phyloP scores from a whole-genome alignment of 2,888 invertebrate species.

The Drosophila melanocephala region DNA sequence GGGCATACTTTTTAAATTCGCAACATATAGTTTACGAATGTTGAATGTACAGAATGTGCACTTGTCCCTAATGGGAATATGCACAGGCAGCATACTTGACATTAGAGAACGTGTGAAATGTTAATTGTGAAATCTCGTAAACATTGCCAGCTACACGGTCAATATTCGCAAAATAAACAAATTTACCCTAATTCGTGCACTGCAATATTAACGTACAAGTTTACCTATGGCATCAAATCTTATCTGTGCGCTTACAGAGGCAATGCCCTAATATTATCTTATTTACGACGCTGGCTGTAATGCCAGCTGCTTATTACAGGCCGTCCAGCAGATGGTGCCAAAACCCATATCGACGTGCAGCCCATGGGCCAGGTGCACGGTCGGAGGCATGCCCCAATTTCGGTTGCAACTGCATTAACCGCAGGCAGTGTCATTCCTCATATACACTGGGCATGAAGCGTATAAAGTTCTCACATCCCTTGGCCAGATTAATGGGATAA shows the following conservation, averaged over 20 bases:
- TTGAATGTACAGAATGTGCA: not conserved
- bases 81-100: not conserved
- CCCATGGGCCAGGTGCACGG: not conserved
- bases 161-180: not conserved
- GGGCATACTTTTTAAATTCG: not conserved
- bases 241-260: not conserved
- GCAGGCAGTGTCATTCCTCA: not conserved
- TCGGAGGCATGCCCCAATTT: not conserved
- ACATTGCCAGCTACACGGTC: not conserved
- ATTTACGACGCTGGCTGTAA: not conserved
- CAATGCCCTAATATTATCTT: not conserved
- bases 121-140: not conserved
- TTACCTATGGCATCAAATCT: not conserved
- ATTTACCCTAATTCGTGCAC: not conserved
- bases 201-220: not conserved
- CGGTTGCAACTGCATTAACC: slow-evolving; percentile 8
- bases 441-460: too few species aligned
- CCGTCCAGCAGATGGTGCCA: not conserved
- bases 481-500: not conserved
- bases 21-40: not conserved
- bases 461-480: not conserved
- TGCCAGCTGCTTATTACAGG: not conserved
- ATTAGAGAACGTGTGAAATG: not conserved
- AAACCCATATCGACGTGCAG: not conserved
- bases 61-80: not conserved